Evolutionary conservation across 2,113 vertebrate genomes (phyloP).

Genomic region (Ptilorrhoa leucosticta): DNA sequence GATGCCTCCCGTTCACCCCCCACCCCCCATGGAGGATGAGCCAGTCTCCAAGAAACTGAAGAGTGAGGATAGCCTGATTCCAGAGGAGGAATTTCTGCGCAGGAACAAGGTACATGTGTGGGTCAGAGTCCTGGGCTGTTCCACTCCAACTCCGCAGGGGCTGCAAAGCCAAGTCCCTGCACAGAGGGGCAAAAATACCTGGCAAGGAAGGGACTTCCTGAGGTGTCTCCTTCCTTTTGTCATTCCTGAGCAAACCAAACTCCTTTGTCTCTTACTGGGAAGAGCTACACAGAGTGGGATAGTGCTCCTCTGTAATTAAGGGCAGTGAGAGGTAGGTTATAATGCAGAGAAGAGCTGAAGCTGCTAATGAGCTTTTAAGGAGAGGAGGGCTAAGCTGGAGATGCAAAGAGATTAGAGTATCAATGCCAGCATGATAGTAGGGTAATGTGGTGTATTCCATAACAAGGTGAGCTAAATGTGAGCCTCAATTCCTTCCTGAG

Average conservation of each 20-base stretch:
- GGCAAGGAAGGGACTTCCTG: neutral
- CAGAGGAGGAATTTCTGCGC: slow-evolving; percentile 95
- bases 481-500: neutral
- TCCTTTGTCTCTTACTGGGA: neutral
- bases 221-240: neutral
- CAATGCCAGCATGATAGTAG: neutral
- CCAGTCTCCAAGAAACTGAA: slow-evolving; percentile 95
- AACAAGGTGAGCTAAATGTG: neutral
- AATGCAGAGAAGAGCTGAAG: neutral
- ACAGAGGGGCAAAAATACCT: neutral
- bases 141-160: no score
- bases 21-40: slow-evolving; percentile 90
- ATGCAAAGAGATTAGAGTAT: neutral
- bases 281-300: neutral
- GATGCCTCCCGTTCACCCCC: slow-evolving; percentile 86
- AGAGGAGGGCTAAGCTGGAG: neutral
- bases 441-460: neutral
- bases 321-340: neutral
- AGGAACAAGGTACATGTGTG: slow-evolving; percentile 83
- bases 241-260: neutral
- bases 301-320: neutral
- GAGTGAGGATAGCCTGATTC: slow-evolving; percentile 93
- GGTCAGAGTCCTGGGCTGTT: neutral
- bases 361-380: slow-evolving; percentile 12
- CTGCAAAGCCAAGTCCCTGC: neutral